A percentile compares a stretch with the other conserved stretches of the same genome.
phyloP scores from a whole-genome alignment of 2,113 vertebrate genomes.

The Piliocolobus tephrosceles region DNA sequence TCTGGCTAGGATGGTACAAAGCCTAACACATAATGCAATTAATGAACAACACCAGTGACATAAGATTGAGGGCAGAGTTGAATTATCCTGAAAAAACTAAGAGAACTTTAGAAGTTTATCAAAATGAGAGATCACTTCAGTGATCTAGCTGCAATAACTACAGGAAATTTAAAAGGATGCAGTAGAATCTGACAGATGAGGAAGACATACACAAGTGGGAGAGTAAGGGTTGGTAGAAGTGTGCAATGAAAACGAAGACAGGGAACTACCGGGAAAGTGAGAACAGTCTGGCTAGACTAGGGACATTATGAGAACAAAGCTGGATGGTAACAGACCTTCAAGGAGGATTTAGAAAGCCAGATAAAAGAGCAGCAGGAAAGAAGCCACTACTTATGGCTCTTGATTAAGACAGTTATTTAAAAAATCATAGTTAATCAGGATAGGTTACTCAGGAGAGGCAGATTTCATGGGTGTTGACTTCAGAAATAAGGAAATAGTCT shows the following conservation, averaged over 20 bases:
- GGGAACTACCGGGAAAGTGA: background rate
- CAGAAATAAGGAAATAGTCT: background rate
- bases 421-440: conserved; percentile 21
- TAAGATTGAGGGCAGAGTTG: background rate
- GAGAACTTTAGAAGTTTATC: background rate
- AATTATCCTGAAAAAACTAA: conserved; percentile 21
- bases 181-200: background rate
- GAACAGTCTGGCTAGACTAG: background rate
- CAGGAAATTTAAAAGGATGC: background rate
- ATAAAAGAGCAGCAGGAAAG: background rate
- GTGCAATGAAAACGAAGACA: background rate
- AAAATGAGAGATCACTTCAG: background rate
- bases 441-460: background rate
- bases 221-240: background rate
- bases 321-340: background rate
- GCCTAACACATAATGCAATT: background rate
- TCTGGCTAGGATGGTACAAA: background rate
- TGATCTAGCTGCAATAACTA: background rate
- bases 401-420: background rate
- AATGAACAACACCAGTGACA: background rate
- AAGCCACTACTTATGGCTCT: background rate
- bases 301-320: background rate
- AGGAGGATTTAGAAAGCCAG: background rate
- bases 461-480: background rate
- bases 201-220: background rate